A percentile compares a stretch with the other conserved stretches of the same genome.
phyloP scores from a whole-genome alignment of 2,888 invertebrate genomes.

The Tenthredo distinguenda region DNA sequence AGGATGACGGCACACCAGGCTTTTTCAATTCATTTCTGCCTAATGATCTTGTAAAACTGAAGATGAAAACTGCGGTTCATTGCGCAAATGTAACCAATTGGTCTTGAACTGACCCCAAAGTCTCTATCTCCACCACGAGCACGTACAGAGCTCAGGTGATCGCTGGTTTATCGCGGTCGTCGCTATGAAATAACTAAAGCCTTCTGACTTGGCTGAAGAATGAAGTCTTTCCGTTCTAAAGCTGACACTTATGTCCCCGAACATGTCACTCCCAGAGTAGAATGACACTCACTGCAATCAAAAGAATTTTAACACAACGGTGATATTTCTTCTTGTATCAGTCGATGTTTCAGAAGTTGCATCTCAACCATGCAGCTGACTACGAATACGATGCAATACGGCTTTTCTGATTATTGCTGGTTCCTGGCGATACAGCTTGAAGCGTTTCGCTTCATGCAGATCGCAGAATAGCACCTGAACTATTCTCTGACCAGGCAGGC shows the following conservation, averaged over 20 bases:
- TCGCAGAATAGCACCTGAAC: constrained; percentile 23
- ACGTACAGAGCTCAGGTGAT: not conserved
- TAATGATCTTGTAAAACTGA: not conserved
- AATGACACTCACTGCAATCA: not conserved
- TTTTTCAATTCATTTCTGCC: not conserved
- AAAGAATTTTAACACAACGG: not conserved
- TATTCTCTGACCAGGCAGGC: constrained; percentile 21
- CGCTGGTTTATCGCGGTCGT: not conserved
- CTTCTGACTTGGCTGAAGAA: not conserved
- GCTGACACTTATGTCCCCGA: not conserved
- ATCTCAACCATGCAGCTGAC: not conserved
- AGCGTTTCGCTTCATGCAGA: not conserved
- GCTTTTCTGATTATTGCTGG: not conserved
- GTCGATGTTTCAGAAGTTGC: not conserved
- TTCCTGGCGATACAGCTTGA: not conserved
- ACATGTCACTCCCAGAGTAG: not conserved
- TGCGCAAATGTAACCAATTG: not conserved
- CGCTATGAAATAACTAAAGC: not conserved
- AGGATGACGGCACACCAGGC: not conserved
- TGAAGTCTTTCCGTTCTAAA: not conserved
- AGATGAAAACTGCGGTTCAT: not conserved
- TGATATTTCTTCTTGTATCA: not conserved
- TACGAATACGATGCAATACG: not conserved
- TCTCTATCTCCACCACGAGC: not conserved
- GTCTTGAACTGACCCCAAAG: not conserved